phyloP scores from a whole-genome alignment of 2,888 invertebrate species.

The Pyrochroa serraticornis region DNA sequence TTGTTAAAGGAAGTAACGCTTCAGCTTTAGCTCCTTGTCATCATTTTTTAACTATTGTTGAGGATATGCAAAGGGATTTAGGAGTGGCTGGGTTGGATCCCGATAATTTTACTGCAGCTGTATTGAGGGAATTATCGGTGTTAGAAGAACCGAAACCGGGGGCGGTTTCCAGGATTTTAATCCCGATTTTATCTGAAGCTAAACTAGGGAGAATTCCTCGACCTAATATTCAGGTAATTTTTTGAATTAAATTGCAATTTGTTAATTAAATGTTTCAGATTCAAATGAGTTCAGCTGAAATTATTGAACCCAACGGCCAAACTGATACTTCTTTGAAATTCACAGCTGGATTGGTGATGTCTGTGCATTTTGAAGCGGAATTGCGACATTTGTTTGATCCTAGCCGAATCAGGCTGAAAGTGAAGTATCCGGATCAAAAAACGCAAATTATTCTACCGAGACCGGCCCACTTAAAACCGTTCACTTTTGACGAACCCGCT shows the following conservation, averaged over 20 bases:
- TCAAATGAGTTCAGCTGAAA: slow-evolving; percentile 78
- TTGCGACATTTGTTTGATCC: slow-evolving; percentile 79
- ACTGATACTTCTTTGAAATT: slow-evolving; percentile 84
- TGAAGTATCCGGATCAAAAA: slow-evolving; percentile 91
- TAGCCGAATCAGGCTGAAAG: slow-evolving; percentile 77
- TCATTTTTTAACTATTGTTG: slow-evolving; percentile 71
- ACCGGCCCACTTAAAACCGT: slow-evolving; percentile 74
- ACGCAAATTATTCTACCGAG: slow-evolving; percentile 83
- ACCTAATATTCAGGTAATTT: slow-evolving; percentile 67
- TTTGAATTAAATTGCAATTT: slow-evolving; percentile 20
- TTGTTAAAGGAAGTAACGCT: slow-evolving; percentile 69
- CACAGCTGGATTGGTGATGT: slow-evolving; percentile 89
- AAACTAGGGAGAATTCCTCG: slow-evolving; percentile 70
- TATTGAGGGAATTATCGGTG: slow-evolving; percentile 78
- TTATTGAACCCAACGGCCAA: slow-evolving; percentile 84
- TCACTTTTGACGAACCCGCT: slow-evolving; percentile 62
- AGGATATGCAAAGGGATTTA: slow-evolving; percentile 62
- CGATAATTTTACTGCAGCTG: slow-evolving; percentile 79
- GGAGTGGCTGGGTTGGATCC: slow-evolving; percentile 64
- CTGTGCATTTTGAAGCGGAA: slow-evolving; percentile 86
- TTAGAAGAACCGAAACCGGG: slow-evolving; percentile 86
- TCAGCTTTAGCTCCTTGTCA: slow-evolving; percentile 77
- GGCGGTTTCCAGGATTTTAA: slow-evolving; percentile 75
- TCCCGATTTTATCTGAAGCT: slow-evolving; percentile 76
- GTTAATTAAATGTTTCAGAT: slow-evolving; percentile 60